These are phyloP conservation scores for Lindbergichthys nudifrons DNA, from an alignment of 2,797 vertebrate species.

Conservation along the genomic window DNA sequence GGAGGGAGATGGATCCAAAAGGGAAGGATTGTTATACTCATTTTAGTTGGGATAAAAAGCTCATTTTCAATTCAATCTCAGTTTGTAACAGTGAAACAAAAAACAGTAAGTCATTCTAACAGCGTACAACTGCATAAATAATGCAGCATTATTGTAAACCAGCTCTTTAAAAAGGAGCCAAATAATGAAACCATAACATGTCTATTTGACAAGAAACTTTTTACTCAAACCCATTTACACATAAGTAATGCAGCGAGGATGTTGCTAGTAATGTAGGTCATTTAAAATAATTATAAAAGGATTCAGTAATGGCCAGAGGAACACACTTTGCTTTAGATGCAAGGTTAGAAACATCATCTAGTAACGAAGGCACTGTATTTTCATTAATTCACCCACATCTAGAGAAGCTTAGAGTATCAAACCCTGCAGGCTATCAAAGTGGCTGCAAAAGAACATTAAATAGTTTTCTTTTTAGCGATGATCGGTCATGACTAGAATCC, in stretches of 20 bases:
- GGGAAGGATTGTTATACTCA: background rate
- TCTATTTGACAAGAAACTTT: background rate
- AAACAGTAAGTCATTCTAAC: background rate
- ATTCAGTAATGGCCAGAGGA: background rate
- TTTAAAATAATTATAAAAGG: constrained; percentile 3
- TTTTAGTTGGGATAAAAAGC: background rate
- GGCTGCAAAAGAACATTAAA: background rate
- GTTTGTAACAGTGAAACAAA: background rate
- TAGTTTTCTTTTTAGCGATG: background rate
- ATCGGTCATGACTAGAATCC: background rate
- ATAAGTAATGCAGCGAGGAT: background rate
- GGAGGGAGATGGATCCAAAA: constrained; percentile 7
- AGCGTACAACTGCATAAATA: background rate
- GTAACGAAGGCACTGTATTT: background rate
- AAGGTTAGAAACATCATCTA: constrained; percentile 9
- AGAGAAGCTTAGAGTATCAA: constrained; percentile 16
- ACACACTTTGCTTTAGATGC: background rate
- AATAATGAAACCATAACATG: background rate
- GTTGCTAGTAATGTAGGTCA: background rate
- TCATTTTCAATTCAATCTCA: background rate
- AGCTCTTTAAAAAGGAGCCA: constrained; percentile 2
- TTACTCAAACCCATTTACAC: background rate
- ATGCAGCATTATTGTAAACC: constrained; percentile 1
- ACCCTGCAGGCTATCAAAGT: background rate
- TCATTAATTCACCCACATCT: background rate